These are phyloP conservation scores for Lagodon rhomboides DNA, from an alignment of 2,797 vertebrate genomes.

Conservation along the genomic window DNA sequence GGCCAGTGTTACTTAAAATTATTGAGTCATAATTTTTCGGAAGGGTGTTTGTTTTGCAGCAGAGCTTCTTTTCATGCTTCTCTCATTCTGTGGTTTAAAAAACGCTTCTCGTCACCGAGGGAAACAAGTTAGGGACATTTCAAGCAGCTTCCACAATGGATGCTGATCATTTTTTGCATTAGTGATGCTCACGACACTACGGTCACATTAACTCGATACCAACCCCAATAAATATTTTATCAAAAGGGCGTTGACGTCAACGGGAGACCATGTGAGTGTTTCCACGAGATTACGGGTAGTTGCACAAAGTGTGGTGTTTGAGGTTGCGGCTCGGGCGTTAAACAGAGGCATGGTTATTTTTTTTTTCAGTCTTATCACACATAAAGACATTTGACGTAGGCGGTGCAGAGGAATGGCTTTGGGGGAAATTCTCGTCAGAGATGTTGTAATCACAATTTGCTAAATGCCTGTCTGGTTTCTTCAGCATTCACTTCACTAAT, in stretches of 20 bases:
- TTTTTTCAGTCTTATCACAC: not conserved
- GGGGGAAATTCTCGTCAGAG: not conserved
- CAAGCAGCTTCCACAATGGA: not conserved
- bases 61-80: not conserved
- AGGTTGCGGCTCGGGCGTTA: not conserved
- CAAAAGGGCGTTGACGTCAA: not conserved
- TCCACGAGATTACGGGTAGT: not conserved
- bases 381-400: not conserved
- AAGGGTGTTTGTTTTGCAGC: not conserved
- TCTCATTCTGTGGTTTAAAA: conserved; percentile 19
- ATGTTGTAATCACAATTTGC: conserved; percentile 5
- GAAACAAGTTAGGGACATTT: conserved; percentile 5
- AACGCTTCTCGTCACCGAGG: not conserved
- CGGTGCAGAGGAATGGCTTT: not conserved
- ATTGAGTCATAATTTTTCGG: not conserved
- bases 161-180: not conserved
- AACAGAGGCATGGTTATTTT: not conserved
- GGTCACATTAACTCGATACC: not conserved
- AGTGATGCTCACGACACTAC: not conserved
- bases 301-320: not conserved
- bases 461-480: not conserved
- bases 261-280: not conserved
- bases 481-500: not conserved
- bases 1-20: not conserved
- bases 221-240: not conserved